A percentile compares a stretch with the other conserved stretches of the same genome.
phyloP scores from a whole-genome alignment of 2,888 invertebrate species.

The Cartodere bifasciata region DNA sequence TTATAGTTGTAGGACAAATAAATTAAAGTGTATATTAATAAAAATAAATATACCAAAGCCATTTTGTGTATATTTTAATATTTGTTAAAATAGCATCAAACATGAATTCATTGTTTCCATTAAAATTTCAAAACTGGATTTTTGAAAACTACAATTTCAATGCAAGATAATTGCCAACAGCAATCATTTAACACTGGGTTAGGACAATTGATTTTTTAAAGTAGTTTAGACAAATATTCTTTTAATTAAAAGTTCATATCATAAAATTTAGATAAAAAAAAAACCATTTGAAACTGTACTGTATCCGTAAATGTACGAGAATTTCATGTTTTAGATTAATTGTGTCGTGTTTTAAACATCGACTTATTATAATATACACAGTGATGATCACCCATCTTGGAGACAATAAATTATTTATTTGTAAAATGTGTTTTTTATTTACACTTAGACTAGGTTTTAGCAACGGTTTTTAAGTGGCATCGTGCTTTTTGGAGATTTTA shows the following conservation, averaged over 20 bases:
- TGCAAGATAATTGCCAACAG: too few species aligned
- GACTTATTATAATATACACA: constrained; percentile 26
- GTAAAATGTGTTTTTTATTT: constrained; percentile 18
- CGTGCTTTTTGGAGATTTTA: too few species aligned
- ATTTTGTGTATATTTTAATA: constrained; percentile 14
- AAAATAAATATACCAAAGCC: constrained; percentile 34
- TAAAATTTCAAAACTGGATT: neutral
- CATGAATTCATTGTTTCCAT: neutral
- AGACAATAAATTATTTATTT: constrained; percentile 40
- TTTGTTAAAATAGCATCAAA: constrained; percentile 2
- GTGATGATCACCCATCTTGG: constrained; percentile 33
- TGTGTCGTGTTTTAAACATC: constrained; percentile 31
- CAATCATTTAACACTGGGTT: too few species aligned
- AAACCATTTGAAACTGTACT: constrained; percentile 14
- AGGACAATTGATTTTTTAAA: too few species aligned
- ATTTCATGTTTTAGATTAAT: constrained; percentile 25
- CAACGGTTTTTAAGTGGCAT: too few species aligned
- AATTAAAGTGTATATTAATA: constrained; percentile 18
- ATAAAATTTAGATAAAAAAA: constrained; percentile 11
- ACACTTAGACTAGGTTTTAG: too few species aligned
- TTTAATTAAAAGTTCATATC: constrained; percentile 15
- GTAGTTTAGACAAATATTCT: neutral
- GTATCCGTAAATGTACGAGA: constrained; percentile 23
- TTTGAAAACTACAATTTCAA: constrained; percentile 10
- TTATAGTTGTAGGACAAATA: constrained; percentile 21